Percentiles rank a stretch among this genome's conserved stretches.
phyloP scores from a whole-genome alignment of 2,888 invertebrate genomes.

The Pegoplata infirma region DNA sequence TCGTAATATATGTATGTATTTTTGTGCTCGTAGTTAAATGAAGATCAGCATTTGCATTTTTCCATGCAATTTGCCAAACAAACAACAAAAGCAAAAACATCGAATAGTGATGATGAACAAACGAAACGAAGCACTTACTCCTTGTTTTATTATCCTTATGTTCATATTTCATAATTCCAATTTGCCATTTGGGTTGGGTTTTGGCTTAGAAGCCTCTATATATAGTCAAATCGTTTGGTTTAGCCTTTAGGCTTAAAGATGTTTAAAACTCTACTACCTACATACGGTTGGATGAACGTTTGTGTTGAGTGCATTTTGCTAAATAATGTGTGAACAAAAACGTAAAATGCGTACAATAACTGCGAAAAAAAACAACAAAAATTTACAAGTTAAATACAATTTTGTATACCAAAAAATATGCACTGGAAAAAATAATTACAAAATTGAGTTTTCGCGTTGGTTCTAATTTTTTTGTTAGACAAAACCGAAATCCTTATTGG shows the following conservation, averaged over 20 bases:
- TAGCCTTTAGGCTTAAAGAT: slow-evolving; percentile 41
- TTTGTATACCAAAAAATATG: neutral
- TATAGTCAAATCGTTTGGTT: slow-evolving; percentile 35
- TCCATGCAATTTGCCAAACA: slow-evolving; percentile 31
- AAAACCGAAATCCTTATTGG: too few species aligned
- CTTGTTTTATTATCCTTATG: slow-evolving; percentile 61
- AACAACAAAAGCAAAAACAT: neutral
- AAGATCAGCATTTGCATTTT: slow-evolving; percentile 49
- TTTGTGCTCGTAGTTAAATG: slow-evolving; percentile 28
- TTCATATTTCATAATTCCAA: slow-evolving; percentile 76
- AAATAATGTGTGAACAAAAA: slow-evolving; percentile 62
- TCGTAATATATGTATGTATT: slow-evolving; percentile 20
- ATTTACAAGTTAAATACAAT: slow-evolving; percentile 4
- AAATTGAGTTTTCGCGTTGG: too few species aligned
- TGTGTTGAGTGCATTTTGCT: slow-evolving; percentile 37
- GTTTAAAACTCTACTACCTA: slow-evolving; percentile 34
- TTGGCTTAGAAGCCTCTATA: neutral
- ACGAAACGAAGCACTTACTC: slow-evolving; percentile 23
- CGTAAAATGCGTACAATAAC: slow-evolving; percentile 48
- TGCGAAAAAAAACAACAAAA: neutral
- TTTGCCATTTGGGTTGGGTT: slow-evolving; percentile 67
- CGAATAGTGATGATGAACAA: neutral
- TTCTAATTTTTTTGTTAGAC: too few species aligned
- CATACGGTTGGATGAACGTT: slow-evolving; percentile 28
- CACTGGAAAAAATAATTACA: slow-evolving; percentile 26